Percentiles rank a stretch among this genome's conserved stretches.
Conservation (phyloP, 2,797 vertebrate species). For the Geotria australis region DNA sequence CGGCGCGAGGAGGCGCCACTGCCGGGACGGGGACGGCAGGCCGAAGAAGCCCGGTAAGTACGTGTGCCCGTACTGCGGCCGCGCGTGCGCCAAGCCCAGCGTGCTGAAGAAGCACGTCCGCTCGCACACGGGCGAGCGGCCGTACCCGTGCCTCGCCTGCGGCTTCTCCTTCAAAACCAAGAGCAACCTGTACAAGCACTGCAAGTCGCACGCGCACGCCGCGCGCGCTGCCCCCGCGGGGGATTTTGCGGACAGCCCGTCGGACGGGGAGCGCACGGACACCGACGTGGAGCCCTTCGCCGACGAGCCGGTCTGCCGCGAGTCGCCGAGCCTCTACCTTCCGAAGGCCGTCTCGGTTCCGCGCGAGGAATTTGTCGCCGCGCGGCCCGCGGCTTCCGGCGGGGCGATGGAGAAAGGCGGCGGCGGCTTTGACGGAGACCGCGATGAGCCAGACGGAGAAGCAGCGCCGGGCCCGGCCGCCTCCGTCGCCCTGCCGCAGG, state of each 20-base stretch:
- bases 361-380: too few relatives aligned
- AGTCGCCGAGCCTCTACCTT: too few relatives aligned
- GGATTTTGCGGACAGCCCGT: constrained; percentile 65
- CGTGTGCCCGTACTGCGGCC: constrained; percentile 77
- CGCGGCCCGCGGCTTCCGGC: too few relatives aligned
- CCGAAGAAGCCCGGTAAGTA: constrained; percentile 94
- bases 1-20: background rate
- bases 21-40: background rate
- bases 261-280: constrained; percentile 89
- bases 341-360: too few relatives aligned
- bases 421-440: too few relatives aligned
- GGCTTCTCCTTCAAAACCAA: constrained; percentile 98
- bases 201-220: constrained; percentile 91
- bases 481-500: too few relatives aligned
- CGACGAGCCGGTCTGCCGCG: too few relatives aligned
- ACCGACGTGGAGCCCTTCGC: constrained; percentile 56
- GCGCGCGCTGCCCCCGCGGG: constrained; percentile 78
- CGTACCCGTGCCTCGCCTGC: constrained; percentile 76
- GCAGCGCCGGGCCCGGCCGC: too few relatives aligned
- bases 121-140: constrained; percentile 82
- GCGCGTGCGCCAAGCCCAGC: constrained; percentile 93
- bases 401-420: too few relatives aligned
- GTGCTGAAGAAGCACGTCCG: constrained; percentile 97
- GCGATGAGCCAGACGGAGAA: too few relatives aligned
- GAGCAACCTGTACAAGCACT: constrained; percentile 97